Evolutionary conservation across 2,888 invertebrate genomes (phyloP).

Genomic region (Troides helena): DNA sequence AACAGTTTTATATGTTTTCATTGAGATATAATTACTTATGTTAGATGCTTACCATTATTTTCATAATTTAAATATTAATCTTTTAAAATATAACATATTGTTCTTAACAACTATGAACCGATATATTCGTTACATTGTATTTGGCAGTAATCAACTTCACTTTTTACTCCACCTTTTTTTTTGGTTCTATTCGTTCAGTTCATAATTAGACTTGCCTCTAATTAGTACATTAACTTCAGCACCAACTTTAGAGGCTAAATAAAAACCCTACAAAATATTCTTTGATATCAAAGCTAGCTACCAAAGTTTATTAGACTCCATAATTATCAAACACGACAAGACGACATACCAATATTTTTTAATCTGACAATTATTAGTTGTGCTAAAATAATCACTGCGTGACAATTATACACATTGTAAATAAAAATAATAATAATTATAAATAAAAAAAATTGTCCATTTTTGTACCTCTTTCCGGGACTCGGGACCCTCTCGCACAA

Average conservation of each 20-base stretch:
- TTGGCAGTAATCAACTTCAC: conserved; percentile 50
- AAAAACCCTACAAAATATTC: conserved; percentile 27
- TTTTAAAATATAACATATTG: conserved; percentile 38
- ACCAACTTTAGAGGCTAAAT: conserved; percentile 31
- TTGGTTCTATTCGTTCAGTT: background rate
- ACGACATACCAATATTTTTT: background rate
- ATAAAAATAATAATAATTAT: background rate
- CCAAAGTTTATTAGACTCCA: conserved; percentile 11
- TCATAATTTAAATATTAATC: conserved; percentile 40
- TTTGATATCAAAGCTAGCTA: conserved; percentile 27
- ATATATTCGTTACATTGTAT: conserved; percentile 45
- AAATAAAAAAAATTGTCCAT: background rate
- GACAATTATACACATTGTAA: background rate
- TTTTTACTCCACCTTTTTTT: background rate
- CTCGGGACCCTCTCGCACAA: background rate
- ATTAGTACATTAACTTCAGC: conserved; percentile 31
- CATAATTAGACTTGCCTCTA: background rate
- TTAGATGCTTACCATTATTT: conserved; percentile 30
- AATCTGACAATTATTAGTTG: background rate
- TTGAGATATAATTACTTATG: conserved; percentile 23
- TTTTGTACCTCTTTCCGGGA: too few species aligned
- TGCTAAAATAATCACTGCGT: background rate
- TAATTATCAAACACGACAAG: background rate
- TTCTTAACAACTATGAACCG: conserved; percentile 37
- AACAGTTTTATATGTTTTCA: conserved; percentile 14